Percentiles rank a stretch among this genome's conserved stretches.
Evolutionary conservation across 2,113 vertebrate species (phyloP).

Genomic region (rat (Rattus norvegicus)): DNA sequence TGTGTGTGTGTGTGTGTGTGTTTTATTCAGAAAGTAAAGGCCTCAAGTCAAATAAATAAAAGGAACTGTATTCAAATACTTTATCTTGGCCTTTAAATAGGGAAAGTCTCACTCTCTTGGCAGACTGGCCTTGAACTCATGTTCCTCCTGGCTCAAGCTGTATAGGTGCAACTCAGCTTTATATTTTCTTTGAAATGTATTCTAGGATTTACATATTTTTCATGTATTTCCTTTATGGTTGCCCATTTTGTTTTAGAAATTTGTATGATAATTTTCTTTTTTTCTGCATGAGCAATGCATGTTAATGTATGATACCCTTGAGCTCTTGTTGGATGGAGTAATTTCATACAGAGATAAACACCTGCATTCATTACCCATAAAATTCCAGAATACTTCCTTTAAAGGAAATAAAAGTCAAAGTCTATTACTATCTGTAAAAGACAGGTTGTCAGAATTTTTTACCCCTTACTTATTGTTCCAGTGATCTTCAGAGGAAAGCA

Average conservation of each 20-base stretch:
- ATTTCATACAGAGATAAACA: background rate
- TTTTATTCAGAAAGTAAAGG: background rate
- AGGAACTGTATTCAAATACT: background rate
- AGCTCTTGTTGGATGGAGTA: background rate
- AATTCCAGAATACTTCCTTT: background rate
- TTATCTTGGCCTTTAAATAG: background rate
- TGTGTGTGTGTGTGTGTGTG: background rate
- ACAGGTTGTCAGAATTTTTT: background rate
- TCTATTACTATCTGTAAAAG: background rate
- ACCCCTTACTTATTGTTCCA: background rate
- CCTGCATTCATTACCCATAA: background rate
- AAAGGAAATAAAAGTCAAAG: background rate
- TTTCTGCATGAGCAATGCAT: background rate
- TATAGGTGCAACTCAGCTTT: background rate
- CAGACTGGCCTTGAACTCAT: background rate
- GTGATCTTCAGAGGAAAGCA: background rate
- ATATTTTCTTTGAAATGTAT: conserved; percentile 10
- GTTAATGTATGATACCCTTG: background rate
- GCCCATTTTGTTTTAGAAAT: background rate
- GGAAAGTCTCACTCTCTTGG: background rate
- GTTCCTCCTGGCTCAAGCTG: background rate
- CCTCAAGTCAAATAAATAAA: background rate
- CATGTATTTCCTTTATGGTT: background rate
- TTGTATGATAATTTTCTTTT: background rate
- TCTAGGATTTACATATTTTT: background rate